Evolutionary conservation across 2,113 vertebrate species (phyloP), one percentile per base, ranked within the genome.

Genomic region (Calypte anna): DNA sequence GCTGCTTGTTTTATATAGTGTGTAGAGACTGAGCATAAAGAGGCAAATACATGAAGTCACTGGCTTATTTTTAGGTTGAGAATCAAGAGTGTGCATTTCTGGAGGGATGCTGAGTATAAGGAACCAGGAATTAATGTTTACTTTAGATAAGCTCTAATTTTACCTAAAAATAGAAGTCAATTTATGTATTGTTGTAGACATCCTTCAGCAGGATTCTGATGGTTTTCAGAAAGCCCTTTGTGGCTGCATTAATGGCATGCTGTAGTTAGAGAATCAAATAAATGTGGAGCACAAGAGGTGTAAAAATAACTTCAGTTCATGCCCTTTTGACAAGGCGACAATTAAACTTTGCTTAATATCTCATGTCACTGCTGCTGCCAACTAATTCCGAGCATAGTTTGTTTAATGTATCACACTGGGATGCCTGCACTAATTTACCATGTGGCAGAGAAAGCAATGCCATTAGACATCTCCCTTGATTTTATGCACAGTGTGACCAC

Each of bases 311-410:
- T 82, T 67, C 54, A 62, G 48, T 73, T 86, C 44, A 10, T 91
- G 76, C 55, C 59, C 70, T 85, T 91, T 69, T 82, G 93, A 90
- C 86, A 95, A 95, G 86, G 79, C 82, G 93, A 92, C 75, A 88
- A 62, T 88, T 86, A 27, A 68, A 69, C 61, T 70, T 73, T 33
- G 22, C 69, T 67, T 54, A 7, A 25, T 38, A 51, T 38, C 46
- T 62, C 40, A 18, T 44, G 9, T 82, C 27, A 21, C 62, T 67
- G 36, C 55, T 87, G 33, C 76, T 91, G 54, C 64, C 84, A 80
- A 54, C 19, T 57, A 68, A 54, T 58, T 58, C 40, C 24, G 43
- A 54, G 62, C 7, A 1, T 31, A 81, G 43, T 68, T 93, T 72
- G 14, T 61, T 91, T 72, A 82, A 46, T 23, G 33, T 68, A 28